phyloP scores from a whole-genome alignment of 2,113 vertebrate genomes.

The Amblyornis subalaris region DNA sequence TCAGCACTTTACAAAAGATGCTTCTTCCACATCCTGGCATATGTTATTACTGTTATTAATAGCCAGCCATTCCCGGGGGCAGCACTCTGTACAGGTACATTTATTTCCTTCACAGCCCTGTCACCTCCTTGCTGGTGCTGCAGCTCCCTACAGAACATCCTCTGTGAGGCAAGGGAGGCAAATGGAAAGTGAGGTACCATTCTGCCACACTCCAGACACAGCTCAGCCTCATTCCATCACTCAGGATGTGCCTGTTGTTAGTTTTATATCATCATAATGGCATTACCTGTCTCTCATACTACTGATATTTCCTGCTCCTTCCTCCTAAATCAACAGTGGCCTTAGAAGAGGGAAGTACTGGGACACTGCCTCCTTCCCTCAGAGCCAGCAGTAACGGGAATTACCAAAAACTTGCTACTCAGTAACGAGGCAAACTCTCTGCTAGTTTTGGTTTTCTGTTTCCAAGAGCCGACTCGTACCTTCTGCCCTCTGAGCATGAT shows the following conservation, averaged over 20 bases:
- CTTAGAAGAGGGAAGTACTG: not conserved
- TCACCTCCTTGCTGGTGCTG: not conserved
- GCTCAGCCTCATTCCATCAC: not conserved
- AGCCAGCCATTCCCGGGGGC: not conserved
- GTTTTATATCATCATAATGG: not conserved
- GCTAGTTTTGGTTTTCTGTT: not conserved
- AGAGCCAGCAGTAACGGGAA: not conserved
- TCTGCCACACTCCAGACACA: not conserved
- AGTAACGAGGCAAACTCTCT: not conserved
- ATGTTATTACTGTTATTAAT: slow-evolving; percentile 62
- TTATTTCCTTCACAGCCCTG: slow-evolving; percentile 36
- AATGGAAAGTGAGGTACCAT: not conserved
- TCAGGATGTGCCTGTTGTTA: not conserved
- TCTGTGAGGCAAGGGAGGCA: not conserved
- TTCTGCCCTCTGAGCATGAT: not conserved
- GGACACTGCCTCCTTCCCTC: not conserved
- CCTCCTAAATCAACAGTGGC: not conserved
- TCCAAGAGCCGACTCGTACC: not conserved
- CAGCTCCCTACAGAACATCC: not conserved
- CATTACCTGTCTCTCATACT: not conserved
- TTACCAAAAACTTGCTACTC: not conserved
- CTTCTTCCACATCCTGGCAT: slow-evolving; percentile 32
- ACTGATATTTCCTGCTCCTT: not conserved
- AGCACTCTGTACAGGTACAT: slow-evolving; percentile 32
- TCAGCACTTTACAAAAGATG: slow-evolving; percentile 13